Base-by-base conservation (phyloP, 2,797 vertebrate species). In the Iguana delicatissima region DNA sequence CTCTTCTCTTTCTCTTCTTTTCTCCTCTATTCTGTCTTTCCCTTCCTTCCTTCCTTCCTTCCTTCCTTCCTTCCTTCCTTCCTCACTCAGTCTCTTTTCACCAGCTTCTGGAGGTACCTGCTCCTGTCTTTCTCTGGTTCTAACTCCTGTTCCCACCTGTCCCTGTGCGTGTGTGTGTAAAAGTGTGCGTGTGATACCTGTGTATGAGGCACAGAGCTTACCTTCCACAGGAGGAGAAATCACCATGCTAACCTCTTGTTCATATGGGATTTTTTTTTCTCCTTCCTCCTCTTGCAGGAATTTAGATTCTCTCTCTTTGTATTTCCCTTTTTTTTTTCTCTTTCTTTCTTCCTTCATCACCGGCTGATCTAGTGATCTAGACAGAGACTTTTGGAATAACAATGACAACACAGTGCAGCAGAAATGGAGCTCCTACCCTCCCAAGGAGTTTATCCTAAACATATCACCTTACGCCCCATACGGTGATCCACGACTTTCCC, bases 381-480 rank as follows among this genome's bases (percentile, higher is more conserved):
- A 99, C 99, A 99, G 99, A 99, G 99, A 99, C 98, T 99, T 99
- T 99, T 99, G 99, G 99, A 99, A 99, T 99, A 99, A 99, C 99
- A 99, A 99, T 99, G 99, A 99, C 98, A 99, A 98, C 98, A 98
- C 99, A 98, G 98, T 99, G 97, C 99, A 99, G 97, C 99, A 99
- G 98, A 99, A 99, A 98, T 99, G 99, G 99, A 99, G 98, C 97
- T 99, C 99, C 98, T 99, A 99, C 98, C 99, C 99, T 97, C 99
- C 99, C 98, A 99, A 99, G 99, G 99, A 99, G 98, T 99, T 99
- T 98, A 98, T 99, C 97, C 98, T 99, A 98, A 99, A 99, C 98
- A 99, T 99, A 99, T 99, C 99, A 98, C 99, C 99, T 97, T 99
- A 99, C 98, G 98, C 98, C 98, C 99, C 99, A 94, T 99, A 99